Conservation (phyloP, 2,888 invertebrate genomes). For the Mellilla xanthometata region DNA sequence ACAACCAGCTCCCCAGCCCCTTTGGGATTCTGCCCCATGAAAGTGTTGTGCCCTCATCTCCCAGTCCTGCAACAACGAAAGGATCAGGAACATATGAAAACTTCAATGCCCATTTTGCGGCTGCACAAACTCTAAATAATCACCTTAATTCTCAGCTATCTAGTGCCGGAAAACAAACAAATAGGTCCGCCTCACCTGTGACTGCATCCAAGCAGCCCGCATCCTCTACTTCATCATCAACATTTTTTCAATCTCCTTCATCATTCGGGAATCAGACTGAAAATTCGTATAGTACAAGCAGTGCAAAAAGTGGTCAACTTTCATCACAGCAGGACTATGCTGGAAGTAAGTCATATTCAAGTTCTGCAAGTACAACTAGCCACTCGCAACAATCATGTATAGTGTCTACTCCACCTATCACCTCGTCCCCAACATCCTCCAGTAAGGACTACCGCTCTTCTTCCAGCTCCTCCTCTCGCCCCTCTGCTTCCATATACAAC, state of each 20-base stretch:
- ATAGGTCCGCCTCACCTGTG: constrained; percentile 80
- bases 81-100: constrained; percentile 84
- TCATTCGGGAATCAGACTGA: constrained; percentile 83
- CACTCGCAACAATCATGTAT: constrained; percentile 88
- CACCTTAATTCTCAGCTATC: constrained; percentile 86
- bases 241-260: constrained; percentile 85
- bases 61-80: constrained; percentile 84
- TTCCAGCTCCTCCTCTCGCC: constrained; percentile 73
- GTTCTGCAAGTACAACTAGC: constrained; percentile 81
- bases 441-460: constrained; percentile 86
- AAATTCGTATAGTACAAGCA: constrained; percentile 81
- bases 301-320: constrained; percentile 79
- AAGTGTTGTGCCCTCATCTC: constrained; percentile 86
- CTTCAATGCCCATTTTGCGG: constrained; percentile 87
- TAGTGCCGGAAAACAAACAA: constrained; percentile 79
- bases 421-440: constrained; percentile 75
- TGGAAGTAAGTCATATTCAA: constrained; percentile 83
- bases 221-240: constrained; percentile 78
- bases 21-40: constrained; percentile 91
- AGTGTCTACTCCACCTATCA: constrained; percentile 85
- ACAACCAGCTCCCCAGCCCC: constrained; percentile 86
- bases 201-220: constrained; percentile 78
- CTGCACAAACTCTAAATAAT: constrained; percentile 84
- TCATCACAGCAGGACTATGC: constrained; percentile 81
- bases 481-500: constrained; percentile 68